Evolutionary conservation across 1,140 invertebrate genomes (phyloP).

Genomic region (Contarinia nasturtii): DNA sequence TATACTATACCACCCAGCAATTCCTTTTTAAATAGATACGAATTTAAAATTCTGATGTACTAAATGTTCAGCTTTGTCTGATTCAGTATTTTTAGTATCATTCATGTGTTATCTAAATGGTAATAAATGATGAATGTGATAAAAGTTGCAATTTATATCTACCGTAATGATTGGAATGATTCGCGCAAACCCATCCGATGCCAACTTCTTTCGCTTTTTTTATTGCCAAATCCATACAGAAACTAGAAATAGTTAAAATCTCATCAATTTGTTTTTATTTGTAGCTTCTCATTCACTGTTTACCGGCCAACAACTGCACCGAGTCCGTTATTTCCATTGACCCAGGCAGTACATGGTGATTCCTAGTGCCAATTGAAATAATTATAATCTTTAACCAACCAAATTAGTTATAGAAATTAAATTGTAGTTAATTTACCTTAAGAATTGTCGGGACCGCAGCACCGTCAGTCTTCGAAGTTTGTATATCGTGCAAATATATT

Average conservation of each 20-base stretch:
- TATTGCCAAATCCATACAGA: slow-evolving; percentile 76
- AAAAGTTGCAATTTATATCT: no score
- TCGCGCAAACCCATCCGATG: slow-evolving; percentile 69
- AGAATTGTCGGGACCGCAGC: slow-evolving; percentile 39
- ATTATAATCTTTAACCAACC: slow-evolving; percentile 34
- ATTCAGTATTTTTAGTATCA: no score
- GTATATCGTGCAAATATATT: slow-evolving; percentile 46
- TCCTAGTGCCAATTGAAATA: slow-evolving; percentile 25
- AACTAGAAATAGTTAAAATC: no score
- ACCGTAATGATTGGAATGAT: slow-evolving; percentile 32
- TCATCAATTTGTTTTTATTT: no score
- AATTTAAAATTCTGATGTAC: no score
- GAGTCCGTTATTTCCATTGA: slow-evolving; percentile 65
- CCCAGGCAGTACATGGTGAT: slow-evolving; percentile 56
- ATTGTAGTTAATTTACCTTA: slow-evolving; percentile 28
- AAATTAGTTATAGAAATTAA: slow-evolving; percentile 16
- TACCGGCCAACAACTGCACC: slow-evolving; percentile 61
- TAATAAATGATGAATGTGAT: no score
- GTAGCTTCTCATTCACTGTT: not conserved
- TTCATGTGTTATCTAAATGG: no score
- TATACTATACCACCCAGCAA: slow-evolving; percentile 71
- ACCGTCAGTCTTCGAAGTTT: slow-evolving; percentile 27
- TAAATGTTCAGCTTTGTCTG: no score
- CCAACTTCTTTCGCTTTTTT: slow-evolving; percentile 66
- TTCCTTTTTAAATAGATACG: no score